phyloP scores from a whole-genome alignment of 2,113 vertebrate species.

The Phodopus roborovskii region DNA sequence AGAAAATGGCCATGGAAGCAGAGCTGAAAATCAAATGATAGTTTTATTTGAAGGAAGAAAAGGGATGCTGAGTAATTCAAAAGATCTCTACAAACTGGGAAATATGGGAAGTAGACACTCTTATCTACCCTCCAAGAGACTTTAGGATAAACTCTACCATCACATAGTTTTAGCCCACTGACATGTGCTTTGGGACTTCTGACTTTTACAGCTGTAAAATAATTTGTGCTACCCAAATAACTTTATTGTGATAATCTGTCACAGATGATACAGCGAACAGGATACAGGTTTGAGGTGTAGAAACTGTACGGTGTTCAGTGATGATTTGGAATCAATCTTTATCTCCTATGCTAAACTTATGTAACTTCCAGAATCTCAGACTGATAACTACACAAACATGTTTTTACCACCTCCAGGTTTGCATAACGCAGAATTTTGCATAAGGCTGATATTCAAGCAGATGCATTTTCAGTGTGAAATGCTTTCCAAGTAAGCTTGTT shows the following conservation, averaged over 20 bases:
- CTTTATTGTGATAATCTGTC: not conserved
- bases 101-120: not conserved
- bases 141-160: no score
- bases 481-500: not conserved
- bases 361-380: not conserved
- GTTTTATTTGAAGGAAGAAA: not conserved
- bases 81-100: not conserved
- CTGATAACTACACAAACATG: not conserved
- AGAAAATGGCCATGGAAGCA: not conserved
- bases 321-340: conserved; percentile 36
- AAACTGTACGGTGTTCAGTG: not conserved
- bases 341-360: not conserved
- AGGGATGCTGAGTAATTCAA: no score
- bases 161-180: not conserved
- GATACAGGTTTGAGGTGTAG: not conserved
- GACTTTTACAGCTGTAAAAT: not conserved
- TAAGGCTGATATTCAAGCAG: not conserved
- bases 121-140: not conserved
- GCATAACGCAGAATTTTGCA: not conserved
- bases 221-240: not conserved
- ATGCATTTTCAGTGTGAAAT: not conserved
- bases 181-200: not conserved
- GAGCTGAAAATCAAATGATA: not conserved
- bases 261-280: not conserved
- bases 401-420: not conserved